Evolutionary conservation across 2,797 vertebrate genomes (phyloP).

Genomic region (Denticeps clupeoides): DNA sequence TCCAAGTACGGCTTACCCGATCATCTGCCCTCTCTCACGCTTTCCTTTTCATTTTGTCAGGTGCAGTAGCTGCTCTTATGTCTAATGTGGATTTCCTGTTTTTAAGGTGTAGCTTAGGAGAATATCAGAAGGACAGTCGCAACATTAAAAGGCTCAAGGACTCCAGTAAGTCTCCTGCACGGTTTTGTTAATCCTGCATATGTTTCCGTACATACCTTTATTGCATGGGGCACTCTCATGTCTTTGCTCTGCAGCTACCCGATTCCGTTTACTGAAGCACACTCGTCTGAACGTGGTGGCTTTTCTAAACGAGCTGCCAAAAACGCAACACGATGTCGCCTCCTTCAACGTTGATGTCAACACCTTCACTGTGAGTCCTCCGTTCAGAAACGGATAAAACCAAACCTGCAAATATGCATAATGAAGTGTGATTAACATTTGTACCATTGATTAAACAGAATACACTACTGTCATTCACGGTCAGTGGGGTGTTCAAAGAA

Average conservation of each 20-base stretch:
- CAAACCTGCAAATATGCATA: too few species aligned
- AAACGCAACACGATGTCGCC: slow-evolving; percentile 79
- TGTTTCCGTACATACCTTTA: too few species aligned
- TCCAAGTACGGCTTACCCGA: slow-evolving; percentile 53
- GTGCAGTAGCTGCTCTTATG: too few species aligned
- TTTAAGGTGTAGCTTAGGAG: slow-evolving; percentile 69
- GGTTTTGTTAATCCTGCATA: neutral
- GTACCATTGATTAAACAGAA: slow-evolving; percentile 54
- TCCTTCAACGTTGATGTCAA: slow-evolving; percentile 82
- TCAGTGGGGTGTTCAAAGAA: slow-evolving; percentile 87
- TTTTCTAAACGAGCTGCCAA: slow-evolving; percentile 83
- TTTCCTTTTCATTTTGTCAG: neutral
- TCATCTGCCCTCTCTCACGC: neutral
- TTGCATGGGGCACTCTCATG: neutral
- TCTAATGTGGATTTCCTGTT: neutral
- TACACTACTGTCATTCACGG: slow-evolving; percentile 74
- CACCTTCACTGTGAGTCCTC: slow-evolving; percentile 68
- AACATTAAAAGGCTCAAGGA: slow-evolving; percentile 82
- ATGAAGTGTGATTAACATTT: too few species aligned
- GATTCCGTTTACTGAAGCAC: slow-evolving; percentile 78
- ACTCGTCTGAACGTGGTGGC: slow-evolving; percentile 81
- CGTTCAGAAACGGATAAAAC: too few species aligned
- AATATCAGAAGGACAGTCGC: slow-evolving; percentile 81
- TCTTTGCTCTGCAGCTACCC: slow-evolving; percentile 51
- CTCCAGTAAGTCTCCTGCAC: slow-evolving; percentile 61